phyloP scores from a whole-genome alignment of 92 coral and sea anemone species.

The Zoanthus sociatus region DNA sequence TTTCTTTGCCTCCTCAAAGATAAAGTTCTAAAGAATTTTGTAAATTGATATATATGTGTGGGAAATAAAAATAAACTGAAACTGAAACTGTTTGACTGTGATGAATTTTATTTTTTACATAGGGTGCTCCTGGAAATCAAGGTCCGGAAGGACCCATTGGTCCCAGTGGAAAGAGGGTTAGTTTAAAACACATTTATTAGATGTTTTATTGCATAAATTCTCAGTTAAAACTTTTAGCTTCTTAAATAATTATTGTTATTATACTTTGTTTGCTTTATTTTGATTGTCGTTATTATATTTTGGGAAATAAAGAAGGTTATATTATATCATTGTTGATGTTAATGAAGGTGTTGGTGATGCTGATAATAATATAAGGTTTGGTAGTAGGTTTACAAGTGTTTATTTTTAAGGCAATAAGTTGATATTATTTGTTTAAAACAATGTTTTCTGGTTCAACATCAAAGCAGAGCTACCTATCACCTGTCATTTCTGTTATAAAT shows the following conservation, averaged over 20 bases:
- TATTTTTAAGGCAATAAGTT: too few species aligned
- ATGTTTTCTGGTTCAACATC: too few species aligned
- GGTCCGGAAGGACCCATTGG: not conserved
- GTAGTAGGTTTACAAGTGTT: not conserved
- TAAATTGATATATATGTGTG: too few species aligned
- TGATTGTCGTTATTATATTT: not conserved
- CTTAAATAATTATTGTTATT: not conserved
- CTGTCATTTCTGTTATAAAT: too few species aligned
- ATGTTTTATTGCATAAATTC: not conserved
- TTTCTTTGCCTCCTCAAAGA: too few species aligned
- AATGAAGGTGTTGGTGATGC: not conserved
- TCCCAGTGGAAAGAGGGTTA: not conserved
- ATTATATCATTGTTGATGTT: not conserved
- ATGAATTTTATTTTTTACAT: not conserved
- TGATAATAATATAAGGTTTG: not conserved
- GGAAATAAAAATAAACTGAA: not conserved
- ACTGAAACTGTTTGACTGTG: too few species aligned
- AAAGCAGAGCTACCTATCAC: too few species aligned
- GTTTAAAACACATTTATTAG: not conserved
- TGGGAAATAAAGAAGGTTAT: too few species aligned
- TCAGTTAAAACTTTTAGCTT: not conserved
- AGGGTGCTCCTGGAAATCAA: not conserved
- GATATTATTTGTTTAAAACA: too few species aligned
- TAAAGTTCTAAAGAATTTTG: too few species aligned
- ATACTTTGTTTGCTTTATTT: not conserved